Base-by-base conservation (phyloP, 2,113 vertebrate species). In the Acrocephalus arundinaceus region DNA sequence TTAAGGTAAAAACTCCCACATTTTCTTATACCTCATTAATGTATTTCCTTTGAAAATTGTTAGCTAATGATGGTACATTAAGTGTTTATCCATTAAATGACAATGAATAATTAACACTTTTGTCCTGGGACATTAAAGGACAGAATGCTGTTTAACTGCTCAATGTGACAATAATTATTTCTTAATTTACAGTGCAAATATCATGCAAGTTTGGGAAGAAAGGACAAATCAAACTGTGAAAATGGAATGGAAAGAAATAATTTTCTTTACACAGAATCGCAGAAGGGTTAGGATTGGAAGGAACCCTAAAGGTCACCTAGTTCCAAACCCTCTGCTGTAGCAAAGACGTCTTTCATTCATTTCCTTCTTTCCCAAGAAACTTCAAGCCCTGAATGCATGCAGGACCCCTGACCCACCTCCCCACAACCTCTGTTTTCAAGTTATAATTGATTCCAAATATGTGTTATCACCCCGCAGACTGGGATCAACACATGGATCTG, bases 21-120 rank as follows among this genome's bases (percentile, higher is more conserved):
- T 92, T 97, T 97, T 97, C 91, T 86, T 94, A 95, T 79, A 94
- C 78, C 83, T 97, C 93, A 95, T 97, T 97, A 96, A 77, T 45
- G 88, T 91, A 97, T 97, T 97, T 97, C 96, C 91, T 97, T 93
- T 96, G 86, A 91, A 97, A 97, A 96, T 93, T 96, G 66, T 92
- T 94, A 80, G 89, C 79, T 97, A 97, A 96, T 96, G 95, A 93
- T 52, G 94, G 61, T 86, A 89, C 74, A 91, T 94, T 96, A 91
- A 58, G 79, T 93, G 63, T 95, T 96, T 96, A 93, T 87, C 72
- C 81, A 96, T 94, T 92, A 95, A 93, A 77, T 83, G 82, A 95
- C 92, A 95, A 73, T 96, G 75, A 97, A 85, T 95, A 96, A 97
- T 96, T 96, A 88, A 95, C 94, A 94, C 22, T 78, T 74, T 88